Conservation (phyloP, 92 coral and sea anemone genomes). For the Porites lobata region DNA sequence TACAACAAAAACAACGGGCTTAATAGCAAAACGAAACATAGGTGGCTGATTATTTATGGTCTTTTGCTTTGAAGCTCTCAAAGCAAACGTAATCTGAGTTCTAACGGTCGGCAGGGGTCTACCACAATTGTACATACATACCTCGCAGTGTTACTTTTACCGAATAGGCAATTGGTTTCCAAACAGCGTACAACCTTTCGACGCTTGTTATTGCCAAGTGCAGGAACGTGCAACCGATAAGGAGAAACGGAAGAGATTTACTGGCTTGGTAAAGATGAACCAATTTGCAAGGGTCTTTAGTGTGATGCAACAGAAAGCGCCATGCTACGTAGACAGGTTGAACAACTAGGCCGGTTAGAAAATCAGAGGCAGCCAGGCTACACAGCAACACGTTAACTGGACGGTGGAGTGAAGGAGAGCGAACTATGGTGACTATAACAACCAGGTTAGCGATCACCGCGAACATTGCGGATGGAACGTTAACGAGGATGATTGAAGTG, state of each 20-base stretch:
- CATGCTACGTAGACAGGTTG: slow-evolving; percentile 49
- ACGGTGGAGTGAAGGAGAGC: slow-evolving; percentile 37
- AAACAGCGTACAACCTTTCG: slow-evolving; percentile 23
- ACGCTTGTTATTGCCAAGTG: slow-evolving; percentile 29
- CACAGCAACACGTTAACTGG: slow-evolving; percentile 66
- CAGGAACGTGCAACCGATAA: slow-evolving; percentile 25
- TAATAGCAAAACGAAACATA: too few relatives aligned
- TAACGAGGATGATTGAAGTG: not conserved
- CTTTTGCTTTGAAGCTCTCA: too few relatives aligned
- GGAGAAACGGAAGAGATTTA: slow-evolving; percentile 4
- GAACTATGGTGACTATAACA: slow-evolving; percentile 42
- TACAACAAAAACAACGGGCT: too few relatives aligned
- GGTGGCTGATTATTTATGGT: too few relatives aligned
- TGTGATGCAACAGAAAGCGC: slow-evolving; percentile 36
- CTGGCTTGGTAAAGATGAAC: slow-evolving; percentile 31
- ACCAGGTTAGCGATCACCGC: slow-evolving; percentile 27
- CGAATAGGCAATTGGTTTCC: slow-evolving; percentile 6
- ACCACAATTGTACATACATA: not conserved
- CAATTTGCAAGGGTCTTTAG: not conserved
- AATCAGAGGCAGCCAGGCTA: slow-evolving; percentile 57
- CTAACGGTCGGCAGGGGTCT: too few relatives aligned
- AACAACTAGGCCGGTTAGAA: slow-evolving; percentile 48
- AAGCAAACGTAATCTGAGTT: too few relatives aligned
- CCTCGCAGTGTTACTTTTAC: slow-evolving; percentile 3
- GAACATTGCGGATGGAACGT: slow-evolving; percentile 16